Evolutionary conservation across 2,888 invertebrate species (phyloP), one percentile per base, ranked within the genome.

Genomic region (Gymnocheta viridis): DNA sequence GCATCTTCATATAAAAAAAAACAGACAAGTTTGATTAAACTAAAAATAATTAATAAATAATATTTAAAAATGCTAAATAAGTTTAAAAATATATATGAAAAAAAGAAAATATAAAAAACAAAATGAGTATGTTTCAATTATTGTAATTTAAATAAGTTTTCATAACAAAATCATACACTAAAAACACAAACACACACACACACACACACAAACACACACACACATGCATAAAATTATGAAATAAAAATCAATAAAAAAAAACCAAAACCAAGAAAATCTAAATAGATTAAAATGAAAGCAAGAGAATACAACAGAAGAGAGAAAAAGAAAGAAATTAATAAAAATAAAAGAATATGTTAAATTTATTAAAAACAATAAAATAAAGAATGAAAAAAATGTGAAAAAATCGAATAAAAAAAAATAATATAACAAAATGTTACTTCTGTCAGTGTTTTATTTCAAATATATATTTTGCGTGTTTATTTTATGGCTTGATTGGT

Each of bases 111-210:
- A 73, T 12, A 47, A 35, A 60, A 10, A 64, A 80, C 10, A 19
- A 66, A 76, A 77, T 41, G 77, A 84, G 69, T 78, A 84, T 84
- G 81, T 81, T 84, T 84, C 84, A 84, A 84, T 84, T 84, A 84
- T 81, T 84, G 84, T 81, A 84, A 84, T 81, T 84, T 73, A 81
- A 84, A 77, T 84, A 77, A 84, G 83, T 84, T 84, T 81, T 56
- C 83, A 81, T 77, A 69, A 67, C 4, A 24, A 56, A 27, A 29
- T 4, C 51, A 27, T 19, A 22, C 24, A 58, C 2, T n/a, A 49
- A 14, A 56, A 10, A 67, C 9, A 77, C 27, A 64, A 9, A 41
- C n/a, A 60, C 17, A 47, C 7, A 27, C 27, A 22, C 24, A 58
- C 2, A 49, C 19, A 56, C n/a, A 67, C 9, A 77, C 27, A 64